phyloP scores from a whole-genome alignment of 2,888 invertebrate species.

The Acrobasis suavella region DNA sequence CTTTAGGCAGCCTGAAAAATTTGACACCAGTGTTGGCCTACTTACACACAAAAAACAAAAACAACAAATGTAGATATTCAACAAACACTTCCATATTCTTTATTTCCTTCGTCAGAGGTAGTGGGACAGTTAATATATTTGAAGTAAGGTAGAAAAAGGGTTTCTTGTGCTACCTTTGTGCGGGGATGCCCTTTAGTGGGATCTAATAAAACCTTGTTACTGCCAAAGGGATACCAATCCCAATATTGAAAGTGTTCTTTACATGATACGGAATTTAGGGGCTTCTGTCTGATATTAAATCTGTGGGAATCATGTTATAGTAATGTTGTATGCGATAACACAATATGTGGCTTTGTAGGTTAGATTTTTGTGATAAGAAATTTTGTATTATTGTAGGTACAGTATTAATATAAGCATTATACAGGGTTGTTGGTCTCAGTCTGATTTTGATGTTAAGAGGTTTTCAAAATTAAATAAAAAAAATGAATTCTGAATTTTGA shows the following conservation, averaged over 20 bases:
- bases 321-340: conserved; percentile 52
- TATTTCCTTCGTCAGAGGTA: conserved; percentile 56
- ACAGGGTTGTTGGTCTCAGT: too few relatives aligned
- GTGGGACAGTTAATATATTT: conserved; percentile 82
- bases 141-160: conserved; percentile 82
- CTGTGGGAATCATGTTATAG: conserved; percentile 69
- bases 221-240: conserved; percentile 82
- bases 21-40: too few relatives aligned
- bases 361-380: conserved; percentile 22
- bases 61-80: too few relatives aligned
- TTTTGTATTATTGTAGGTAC: neutral
- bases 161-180: conserved; percentile 80
- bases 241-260: conserved; percentile 82
- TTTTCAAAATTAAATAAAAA: too few relatives aligned
- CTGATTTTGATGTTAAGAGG: too few relatives aligned
- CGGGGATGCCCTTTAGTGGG: conserved; percentile 81
- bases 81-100: conserved; percentile 24
- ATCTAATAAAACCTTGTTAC: conserved; percentile 83
- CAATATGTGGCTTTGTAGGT: conserved; percentile 41
- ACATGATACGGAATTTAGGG: conserved; percentile 82
- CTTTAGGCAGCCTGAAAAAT: too few relatives aligned
- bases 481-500: too few relatives aligned
- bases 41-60: too few relatives aligned
- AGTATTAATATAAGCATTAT: too few relatives aligned
- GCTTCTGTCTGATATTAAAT: conserved; percentile 79